phyloP scores from a whole-genome alignment of 1,140 invertebrate genomes.

The Melitaea cinxia region DNA sequence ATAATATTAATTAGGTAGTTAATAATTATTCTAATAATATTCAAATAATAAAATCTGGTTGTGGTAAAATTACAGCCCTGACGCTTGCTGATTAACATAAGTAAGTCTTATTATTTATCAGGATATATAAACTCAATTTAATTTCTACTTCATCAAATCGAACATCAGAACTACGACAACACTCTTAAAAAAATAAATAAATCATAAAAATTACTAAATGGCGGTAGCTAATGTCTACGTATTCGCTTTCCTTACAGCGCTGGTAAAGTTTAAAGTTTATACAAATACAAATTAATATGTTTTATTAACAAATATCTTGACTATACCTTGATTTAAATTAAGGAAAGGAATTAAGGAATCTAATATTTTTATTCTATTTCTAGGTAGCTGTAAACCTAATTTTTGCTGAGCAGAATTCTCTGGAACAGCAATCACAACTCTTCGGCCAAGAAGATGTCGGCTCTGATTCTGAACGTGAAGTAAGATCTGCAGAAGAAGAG shows the following conservation, averaged over 20 bases:
- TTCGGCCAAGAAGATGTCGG: constrained; percentile 11
- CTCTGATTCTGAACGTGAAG: neutral
- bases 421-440: neutral
- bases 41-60: too few species aligned
- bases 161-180: constrained; percentile 12
- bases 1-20: too few species aligned
- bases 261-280: constrained; percentile 36
- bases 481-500: neutral
- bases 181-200: neutral
- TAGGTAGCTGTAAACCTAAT: constrained; percentile 47
- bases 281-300: neutral
- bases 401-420: constrained; percentile 39
- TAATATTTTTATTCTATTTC: constrained; percentile 13
- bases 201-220: constrained; percentile 37
- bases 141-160: constrained; percentile 11
- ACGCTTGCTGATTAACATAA: constrained; percentile 23
- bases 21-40: too few species aligned
- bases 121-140: constrained; percentile 29
- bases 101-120: constrained; percentile 22
- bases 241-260: constrained; percentile 34
- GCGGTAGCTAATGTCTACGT: constrained; percentile 35
- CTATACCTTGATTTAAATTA: too few species aligned
- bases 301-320: too few species aligned
- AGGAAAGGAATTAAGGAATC: too few species aligned
- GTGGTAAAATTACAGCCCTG: neutral